phyloP scores from a whole-genome alignment of 2,888 invertebrate species.

The Graphium colonna region DNA sequence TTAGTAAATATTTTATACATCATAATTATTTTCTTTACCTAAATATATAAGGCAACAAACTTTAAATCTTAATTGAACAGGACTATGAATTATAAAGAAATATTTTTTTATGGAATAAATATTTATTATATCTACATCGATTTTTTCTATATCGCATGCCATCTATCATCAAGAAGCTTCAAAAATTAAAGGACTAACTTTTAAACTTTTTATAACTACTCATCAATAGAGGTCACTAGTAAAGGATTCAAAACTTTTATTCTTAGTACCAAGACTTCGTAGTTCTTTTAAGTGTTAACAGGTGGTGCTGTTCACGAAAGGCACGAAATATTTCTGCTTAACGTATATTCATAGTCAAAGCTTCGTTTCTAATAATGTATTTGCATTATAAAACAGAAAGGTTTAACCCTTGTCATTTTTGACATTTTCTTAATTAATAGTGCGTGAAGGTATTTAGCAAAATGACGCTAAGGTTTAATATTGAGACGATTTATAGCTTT shows the following conservation, averaged over 20 bases:
- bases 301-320: slow-evolving; percentile 52
- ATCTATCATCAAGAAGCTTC: slow-evolving; percentile 52
- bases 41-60: too few species aligned
- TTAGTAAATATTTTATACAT: too few species aligned
- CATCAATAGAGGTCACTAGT: slow-evolving; percentile 63
- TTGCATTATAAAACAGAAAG: slow-evolving; percentile 45
- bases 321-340: background rate
- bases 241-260: slow-evolving; percentile 40
- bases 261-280: slow-evolving; percentile 27
- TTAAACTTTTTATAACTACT: slow-evolving; percentile 47
- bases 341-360: slow-evolving; percentile 18
- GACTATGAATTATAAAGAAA: too few species aligned
- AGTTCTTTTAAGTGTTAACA: slow-evolving; percentile 50
- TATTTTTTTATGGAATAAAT: too few species aligned
- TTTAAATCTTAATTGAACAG: too few species aligned
- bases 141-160: too few species aligned
- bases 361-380: slow-evolving; percentile 44
- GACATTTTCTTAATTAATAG: slow-evolving; percentile 65
- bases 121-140: too few species aligned
- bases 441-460: slow-evolving; percentile 59
- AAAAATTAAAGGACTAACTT: slow-evolving; percentile 32
- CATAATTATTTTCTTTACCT: too few species aligned
- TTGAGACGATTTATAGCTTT: slow-evolving; percentile 32
- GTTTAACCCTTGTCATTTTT: slow-evolving; percentile 64
- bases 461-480: slow-evolving; percentile 36